Conservation (phyloP, 2,113 vertebrate species). For the Cercopithecus mona region DNA sequence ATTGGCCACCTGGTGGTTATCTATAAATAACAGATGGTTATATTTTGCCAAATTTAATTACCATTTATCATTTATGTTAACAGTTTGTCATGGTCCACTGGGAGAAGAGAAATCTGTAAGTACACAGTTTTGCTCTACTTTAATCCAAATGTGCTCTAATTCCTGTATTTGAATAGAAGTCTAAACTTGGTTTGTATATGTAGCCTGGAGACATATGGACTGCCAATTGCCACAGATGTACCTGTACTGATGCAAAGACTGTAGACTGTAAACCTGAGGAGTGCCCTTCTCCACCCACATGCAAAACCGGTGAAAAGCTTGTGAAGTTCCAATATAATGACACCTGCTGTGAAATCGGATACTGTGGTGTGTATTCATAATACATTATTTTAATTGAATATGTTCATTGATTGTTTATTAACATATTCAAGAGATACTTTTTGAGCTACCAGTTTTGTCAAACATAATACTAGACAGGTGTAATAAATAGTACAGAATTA, state of each 20-base stretch:
- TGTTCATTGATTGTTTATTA: neutral
- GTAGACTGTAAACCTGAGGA: slow-evolving; percentile 47
- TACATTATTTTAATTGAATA: neutral
- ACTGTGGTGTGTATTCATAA: slow-evolving; percentile 65
- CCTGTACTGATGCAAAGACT: slow-evolving; percentile 44
- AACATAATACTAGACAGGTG: neutral
- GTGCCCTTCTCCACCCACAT: slow-evolving; percentile 65
- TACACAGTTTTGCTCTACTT: neutral
- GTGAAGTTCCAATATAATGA: slow-evolving; percentile 54
- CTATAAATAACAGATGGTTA: slow-evolving; percentile 48
- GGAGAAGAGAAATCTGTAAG: slow-evolving; percentile 78
- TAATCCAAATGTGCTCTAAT: neutral
- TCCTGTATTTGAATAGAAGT: neutral
- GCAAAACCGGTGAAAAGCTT: slow-evolving; percentile 54
- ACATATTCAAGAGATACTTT: neutral
- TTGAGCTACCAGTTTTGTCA: neutral
- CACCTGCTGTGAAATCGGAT: slow-evolving; percentile 65
- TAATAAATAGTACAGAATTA: neutral
- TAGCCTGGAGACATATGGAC: slow-evolving; percentile 76
- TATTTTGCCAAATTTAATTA: slow-evolving; percentile 57
- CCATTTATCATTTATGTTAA: slow-evolving; percentile 51
- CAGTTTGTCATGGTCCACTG: slow-evolving; percentile 74
- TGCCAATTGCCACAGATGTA: slow-evolving; percentile 66
- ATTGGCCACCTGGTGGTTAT: slow-evolving; percentile 15
- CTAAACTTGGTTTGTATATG: slow-evolving; percentile 27